Percentiles rank a stretch among this genome's conserved stretches.
Evolutionary conservation across 2,888 invertebrate genomes (phyloP).

Genomic region (Sericinus montela): DNA sequence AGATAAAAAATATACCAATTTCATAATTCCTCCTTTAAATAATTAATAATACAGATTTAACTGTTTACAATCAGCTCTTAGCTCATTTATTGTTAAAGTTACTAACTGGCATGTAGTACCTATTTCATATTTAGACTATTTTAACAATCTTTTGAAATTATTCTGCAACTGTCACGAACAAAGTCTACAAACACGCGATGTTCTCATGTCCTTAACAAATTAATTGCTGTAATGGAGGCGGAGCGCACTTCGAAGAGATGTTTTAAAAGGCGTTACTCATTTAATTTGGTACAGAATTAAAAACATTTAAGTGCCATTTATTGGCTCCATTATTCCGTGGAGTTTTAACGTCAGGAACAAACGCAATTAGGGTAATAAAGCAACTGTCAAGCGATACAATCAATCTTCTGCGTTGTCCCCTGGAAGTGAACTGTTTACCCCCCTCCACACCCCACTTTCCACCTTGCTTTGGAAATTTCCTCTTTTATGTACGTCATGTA

Average conservation of each 20-base stretch:
- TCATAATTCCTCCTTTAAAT: no score
- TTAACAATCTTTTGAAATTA: neutral
- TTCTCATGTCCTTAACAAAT: slow-evolving; percentile 12
- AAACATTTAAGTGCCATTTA: slow-evolving; percentile 4
- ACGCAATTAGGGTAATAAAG: slow-evolving; percentile 6
- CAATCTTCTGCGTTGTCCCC: slow-evolving; percentile 20
- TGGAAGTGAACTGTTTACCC: neutral
- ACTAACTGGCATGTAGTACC: no score
- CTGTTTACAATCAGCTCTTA: no score
- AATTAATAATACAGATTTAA: no score
- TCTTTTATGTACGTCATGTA: slow-evolving; percentile 11
- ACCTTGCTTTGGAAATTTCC: neutral
- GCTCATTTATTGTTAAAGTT: no score
- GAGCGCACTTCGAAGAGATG: neutral
- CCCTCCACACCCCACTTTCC: no score
- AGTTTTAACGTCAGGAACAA: neutral
- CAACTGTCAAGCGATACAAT: slow-evolving; percentile 9
- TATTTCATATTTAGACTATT: slow-evolving; percentile 16
- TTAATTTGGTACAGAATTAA: slow-evolving; percentile 8
- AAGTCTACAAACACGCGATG: slow-evolving; percentile 4
- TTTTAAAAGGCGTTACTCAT: slow-evolving; percentile 1
- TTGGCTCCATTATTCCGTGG: neutral
- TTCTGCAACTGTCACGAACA: slow-evolving; percentile 1
- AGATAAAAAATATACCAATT: no score
- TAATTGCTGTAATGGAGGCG: slow-evolving; percentile 7